Evolutionary conservation across 2,888 invertebrate species (phyloP).

Genomic region (Sarcophaga rosellei): DNA sequence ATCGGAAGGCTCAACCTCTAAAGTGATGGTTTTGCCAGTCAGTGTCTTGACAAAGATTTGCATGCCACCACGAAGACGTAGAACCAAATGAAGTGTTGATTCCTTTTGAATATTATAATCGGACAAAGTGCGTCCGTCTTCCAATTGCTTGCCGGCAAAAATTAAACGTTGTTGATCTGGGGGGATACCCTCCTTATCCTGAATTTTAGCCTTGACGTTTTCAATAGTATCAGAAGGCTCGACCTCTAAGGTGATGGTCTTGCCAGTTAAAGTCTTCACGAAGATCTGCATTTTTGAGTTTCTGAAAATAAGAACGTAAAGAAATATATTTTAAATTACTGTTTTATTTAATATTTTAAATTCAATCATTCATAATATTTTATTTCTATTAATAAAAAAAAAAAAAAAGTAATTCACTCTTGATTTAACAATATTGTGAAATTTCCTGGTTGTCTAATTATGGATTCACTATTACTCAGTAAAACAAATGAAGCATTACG

Average conservation of each 20-base stretch:
- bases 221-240: slow-evolving; percentile 73
- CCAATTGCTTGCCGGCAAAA: slow-evolving; percentile 77
- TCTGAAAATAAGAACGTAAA: slow-evolving; percentile 39
- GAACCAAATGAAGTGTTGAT: slow-evolving; percentile 70
- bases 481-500: background rate
- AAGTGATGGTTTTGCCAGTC: slow-evolving; percentile 70
- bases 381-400: no score
- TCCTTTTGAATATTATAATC: slow-evolving; percentile 71
- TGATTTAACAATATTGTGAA: background rate
- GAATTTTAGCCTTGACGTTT: slow-evolving; percentile 75
- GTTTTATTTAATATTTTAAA: no score
- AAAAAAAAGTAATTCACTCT: no score
- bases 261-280: slow-evolving; percentile 77
- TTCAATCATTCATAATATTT: no score
- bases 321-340: background rate
- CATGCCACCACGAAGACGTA: slow-evolving; percentile 70
- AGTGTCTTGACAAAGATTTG: slow-evolving; percentile 70
- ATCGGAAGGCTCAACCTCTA: slow-evolving; percentile 71
- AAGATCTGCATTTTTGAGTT: slow-evolving; percentile 75
- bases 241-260: slow-evolving; percentile 77
- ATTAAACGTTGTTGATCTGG: slow-evolving; percentile 78
- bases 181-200: slow-evolving; percentile 78
- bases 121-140: slow-evolving; percentile 76
- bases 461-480: no score
- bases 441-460: background rate